phyloP scores from a whole-genome alignment of 2,797 vertebrate genomes.

The Liparis tanakae region DNA sequence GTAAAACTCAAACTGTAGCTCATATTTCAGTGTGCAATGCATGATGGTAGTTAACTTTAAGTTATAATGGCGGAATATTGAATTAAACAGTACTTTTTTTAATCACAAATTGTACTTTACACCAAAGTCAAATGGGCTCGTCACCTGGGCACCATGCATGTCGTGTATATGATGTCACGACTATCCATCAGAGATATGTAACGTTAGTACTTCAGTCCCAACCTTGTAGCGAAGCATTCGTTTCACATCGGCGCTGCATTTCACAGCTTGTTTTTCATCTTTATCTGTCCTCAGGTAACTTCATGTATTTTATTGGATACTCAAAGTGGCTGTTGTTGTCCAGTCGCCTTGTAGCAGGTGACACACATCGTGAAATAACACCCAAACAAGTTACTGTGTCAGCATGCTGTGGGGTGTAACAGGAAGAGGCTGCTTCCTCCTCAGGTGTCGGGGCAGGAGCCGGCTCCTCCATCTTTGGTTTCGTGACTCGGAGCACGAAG shows the following conservation, averaged over 20 bases:
- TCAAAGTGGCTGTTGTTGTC: conserved; percentile 88
- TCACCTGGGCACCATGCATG: neutral
- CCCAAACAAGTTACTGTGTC: neutral
- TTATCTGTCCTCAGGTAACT: conserved; percentile 80
- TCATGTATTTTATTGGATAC: conserved; percentile 89
- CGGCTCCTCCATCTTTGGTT: conserved; percentile 87
- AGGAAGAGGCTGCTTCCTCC: conserved; percentile 9
- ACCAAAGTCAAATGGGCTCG: neutral
- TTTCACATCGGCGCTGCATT: neutral
- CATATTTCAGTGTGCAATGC: neutral
- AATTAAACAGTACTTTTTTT: neutral
- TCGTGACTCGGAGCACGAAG: conserved; percentile 82
- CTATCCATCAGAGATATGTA: neutral
- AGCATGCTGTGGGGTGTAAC: conserved; percentile 1
- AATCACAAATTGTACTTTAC: neutral
- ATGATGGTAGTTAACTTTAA: neutral
- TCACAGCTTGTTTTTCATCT: conserved; percentile 3
- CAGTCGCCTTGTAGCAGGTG: conserved; percentile 89
- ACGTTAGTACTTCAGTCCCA: neutral
- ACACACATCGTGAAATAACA: conserved; percentile 23
- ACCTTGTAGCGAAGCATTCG: neutral
- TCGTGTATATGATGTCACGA: neutral
- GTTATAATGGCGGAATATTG: neutral
- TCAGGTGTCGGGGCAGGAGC: conserved; percentile 87
- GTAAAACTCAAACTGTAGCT: neutral